Percentiles rank a stretch among this genome's conserved stretches.
Evolutionary conservation across 2,888 invertebrate genomes (phyloP).

Genomic region (Druceiella hillmani): DNA sequence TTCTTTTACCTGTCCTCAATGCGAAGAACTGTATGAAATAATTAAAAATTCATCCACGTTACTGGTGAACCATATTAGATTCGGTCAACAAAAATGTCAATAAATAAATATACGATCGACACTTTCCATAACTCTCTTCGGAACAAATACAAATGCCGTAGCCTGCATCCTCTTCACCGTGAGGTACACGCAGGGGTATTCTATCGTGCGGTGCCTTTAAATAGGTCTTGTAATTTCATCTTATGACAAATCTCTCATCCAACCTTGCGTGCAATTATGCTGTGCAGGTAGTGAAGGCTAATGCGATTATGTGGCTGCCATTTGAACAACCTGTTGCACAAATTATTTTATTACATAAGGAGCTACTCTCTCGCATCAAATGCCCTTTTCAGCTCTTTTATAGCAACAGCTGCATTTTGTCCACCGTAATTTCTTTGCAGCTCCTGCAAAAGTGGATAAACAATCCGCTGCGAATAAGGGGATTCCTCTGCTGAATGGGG

Average conservation of each 20-base stretch:
- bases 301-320: conserved; percentile 44
- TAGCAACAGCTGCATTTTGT: conserved; percentile 54
- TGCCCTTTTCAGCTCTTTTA: conserved; percentile 79
- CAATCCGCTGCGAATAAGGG: conserved; percentile 46
- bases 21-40: neutral
- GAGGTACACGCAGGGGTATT: too few relatives aligned
- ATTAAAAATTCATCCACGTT: too few relatives aligned
- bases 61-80: too few relatives aligned
- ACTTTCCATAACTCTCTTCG: too few relatives aligned
- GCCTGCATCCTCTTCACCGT: too few relatives aligned
- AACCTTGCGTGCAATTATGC: conserved; percentile 33
- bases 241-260: too few relatives aligned
- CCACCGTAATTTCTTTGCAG: conserved; percentile 71
- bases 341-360: conserved; percentile 85
- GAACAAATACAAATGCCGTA: too few relatives aligned
- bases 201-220: too few relatives aligned
- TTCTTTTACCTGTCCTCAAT: conserved; percentile 32
- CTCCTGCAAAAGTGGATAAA: conserved; percentile 50
- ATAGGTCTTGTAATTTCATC: too few relatives aligned
- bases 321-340: conserved; percentile 54
- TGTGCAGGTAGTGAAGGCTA: conserved; percentile 31
- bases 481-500: conserved; percentile 43
- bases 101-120: too few relatives aligned
- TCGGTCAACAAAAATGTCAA: too few relatives aligned
- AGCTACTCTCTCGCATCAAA: conserved; percentile 82